Conservation (phyloP, 2,113 vertebrate genomes). For the Lycaon pictus region DNA sequence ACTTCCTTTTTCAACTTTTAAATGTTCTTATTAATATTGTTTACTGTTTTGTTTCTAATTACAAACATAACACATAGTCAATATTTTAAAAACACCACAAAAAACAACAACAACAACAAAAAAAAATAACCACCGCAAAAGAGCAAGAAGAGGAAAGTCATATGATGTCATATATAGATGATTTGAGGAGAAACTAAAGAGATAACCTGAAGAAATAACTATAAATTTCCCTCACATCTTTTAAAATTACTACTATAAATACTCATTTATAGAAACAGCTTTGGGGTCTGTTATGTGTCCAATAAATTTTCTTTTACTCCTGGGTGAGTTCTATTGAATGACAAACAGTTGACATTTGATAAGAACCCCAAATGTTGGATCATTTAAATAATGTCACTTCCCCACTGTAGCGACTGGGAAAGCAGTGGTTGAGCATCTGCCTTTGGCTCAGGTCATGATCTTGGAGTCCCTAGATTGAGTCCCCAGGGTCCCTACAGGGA, state of each 20-base stretch:
- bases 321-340: background rate
- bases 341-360: background rate
- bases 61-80: background rate
- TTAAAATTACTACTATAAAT: background rate
- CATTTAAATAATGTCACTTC: background rate
- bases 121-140: background rate
- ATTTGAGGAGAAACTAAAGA: background rate
- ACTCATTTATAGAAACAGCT: background rate
- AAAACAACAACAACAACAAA: background rate
- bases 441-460: no score
- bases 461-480: no score
- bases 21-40: background rate
- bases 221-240: background rate
- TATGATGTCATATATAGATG: background rate
- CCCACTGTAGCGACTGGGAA: background rate
- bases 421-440: no score
- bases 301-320: background rate
- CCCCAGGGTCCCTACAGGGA: no score
- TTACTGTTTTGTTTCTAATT: slow-evolving; percentile 12
- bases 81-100: background rate
- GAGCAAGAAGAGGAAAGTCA: slow-evolving; percentile 10
- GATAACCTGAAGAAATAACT: background rate
- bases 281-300: background rate
- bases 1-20: background rate
- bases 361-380: background rate